phyloP scores from a whole-genome alignment of 1,140 invertebrate genomes.

The Berghia stephanieae region DNA sequence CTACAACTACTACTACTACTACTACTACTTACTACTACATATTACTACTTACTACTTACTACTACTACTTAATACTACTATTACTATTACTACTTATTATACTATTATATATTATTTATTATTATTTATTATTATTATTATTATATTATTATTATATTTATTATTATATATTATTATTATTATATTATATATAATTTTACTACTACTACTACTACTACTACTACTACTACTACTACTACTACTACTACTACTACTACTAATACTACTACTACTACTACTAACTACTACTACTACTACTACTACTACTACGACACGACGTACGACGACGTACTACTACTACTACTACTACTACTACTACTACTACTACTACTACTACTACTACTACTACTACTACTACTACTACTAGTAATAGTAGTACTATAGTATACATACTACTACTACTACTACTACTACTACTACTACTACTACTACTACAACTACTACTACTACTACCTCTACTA shows the following conservation, averaged over 20 bases:
- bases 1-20: conserved; percentile 2
- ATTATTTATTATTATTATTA: no score
- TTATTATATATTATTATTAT: no score
- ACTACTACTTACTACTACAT: conserved; percentile 15
- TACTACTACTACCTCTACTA: conserved; percentile 10
- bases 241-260: conserved; percentile 15
- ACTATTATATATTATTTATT: no score
- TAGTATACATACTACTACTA: conserved; percentile 12
- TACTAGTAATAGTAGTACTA: conserved; percentile 1
- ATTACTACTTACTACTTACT: neutral
- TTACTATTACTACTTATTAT: neutral
- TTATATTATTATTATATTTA: no score
- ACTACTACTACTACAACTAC: conserved; percentile 16
- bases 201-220: conserved; percentile 18
- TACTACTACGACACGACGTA: conserved; percentile 1
- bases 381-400: conserved; percentile 1
- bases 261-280: neutral
- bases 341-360: conserved; percentile 25
- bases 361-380: neutral
- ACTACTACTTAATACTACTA: conserved; percentile 7
- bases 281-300: conserved; percentile 21
- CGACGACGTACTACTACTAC: neutral
- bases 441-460: conserved; percentile 15
- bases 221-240: conserved; percentile 10
- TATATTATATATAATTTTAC: no score